These are phyloP conservation scores for Tyto alba DNA, from an alignment of 2,113 vertebrate genomes.

Conservation along the genomic window DNA sequence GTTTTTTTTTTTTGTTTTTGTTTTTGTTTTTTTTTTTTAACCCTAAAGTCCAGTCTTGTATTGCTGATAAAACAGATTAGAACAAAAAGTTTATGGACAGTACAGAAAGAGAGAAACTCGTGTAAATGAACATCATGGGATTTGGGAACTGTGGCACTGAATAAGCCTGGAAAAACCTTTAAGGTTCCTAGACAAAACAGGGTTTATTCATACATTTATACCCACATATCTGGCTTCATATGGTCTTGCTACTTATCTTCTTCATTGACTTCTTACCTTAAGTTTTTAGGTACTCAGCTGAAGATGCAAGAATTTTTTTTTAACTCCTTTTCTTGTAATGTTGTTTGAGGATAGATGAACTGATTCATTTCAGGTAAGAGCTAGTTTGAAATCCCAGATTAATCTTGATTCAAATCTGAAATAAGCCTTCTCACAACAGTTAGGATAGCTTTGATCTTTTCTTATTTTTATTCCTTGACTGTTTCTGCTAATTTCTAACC, in stretches of 20 bases:
- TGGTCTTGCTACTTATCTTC: neutral
- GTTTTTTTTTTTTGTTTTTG: neutral
- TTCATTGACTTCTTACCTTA: rapidly evolving
- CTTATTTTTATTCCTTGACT: neutral
- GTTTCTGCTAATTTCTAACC: neutral
- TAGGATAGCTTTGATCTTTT: neutral
- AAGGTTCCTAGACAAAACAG: neutral
- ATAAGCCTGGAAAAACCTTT: neutral
- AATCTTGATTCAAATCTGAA: neutral
- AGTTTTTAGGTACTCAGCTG: neutral
- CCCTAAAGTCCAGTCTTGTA: neutral
- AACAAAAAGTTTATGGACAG: neutral
- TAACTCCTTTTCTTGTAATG: neutral
- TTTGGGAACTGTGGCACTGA: neutral
- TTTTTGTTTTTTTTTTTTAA: neutral
- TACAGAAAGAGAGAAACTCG: neutral
- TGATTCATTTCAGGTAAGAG: neutral
- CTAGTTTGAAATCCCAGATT: neutral
- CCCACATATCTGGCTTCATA: neutral
- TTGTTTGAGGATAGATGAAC: neutral
- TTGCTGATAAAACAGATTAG: neutral
- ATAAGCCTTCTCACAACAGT: neutral
- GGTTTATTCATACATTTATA: neutral
- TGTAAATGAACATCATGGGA: neutral
- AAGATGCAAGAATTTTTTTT: neutral